Percentiles rank a stretch among this genome's conserved stretches.
Evolutionary conservation across 2,888 invertebrate species (phyloP).

Genomic region (Platycheirus rosarum): DNA sequence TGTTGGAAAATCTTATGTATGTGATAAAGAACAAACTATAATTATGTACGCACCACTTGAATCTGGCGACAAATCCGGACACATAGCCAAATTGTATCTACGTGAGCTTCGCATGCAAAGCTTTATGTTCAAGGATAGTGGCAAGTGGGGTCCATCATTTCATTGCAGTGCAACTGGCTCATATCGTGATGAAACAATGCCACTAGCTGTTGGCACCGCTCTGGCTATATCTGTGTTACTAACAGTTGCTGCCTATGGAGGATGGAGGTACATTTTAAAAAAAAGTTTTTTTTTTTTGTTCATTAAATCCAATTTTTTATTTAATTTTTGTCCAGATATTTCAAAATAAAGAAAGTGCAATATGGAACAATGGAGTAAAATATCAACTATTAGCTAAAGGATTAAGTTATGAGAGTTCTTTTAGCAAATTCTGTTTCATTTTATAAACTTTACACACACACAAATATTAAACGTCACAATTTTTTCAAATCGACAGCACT

Average conservation of each 20-base stretch:
- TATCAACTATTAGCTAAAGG: not conserved
- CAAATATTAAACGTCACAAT: slow-evolving; percentile 17
- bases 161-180: slow-evolving; percentile 83
- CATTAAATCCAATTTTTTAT: too few relatives aligned
- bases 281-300: too few relatives aligned
- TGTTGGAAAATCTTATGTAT: slow-evolving; percentile 92
- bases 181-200: slow-evolving; percentile 92
- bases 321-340: slow-evolving; percentile 86
- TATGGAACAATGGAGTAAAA: slow-evolving; percentile 94
- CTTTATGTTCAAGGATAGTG: slow-evolving; percentile 92
- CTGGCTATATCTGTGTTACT: slow-evolving; percentile 91
- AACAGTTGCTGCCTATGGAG: slow-evolving; percentile 92
- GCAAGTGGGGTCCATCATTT: slow-evolving; percentile 83
- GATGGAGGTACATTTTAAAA: slow-evolving; percentile 82
- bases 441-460: not conserved
- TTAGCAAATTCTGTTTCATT: slow-evolving; percentile 11
- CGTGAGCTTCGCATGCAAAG: slow-evolving; percentile 91
- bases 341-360: slow-evolving; percentile 94
- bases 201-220: slow-evolving; percentile 91
- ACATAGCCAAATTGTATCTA: slow-evolving; percentile 86
- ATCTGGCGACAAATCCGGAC: slow-evolving; percentile 82
- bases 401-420: not conserved
- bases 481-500: slow-evolving; percentile 50
- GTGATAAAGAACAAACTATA: slow-evolving; percentile 87
- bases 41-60: slow-evolving; percentile 85